Base-by-base conservation (phyloP, 2,797 vertebrate genomes). In the Psittacula derbiana region DNA sequence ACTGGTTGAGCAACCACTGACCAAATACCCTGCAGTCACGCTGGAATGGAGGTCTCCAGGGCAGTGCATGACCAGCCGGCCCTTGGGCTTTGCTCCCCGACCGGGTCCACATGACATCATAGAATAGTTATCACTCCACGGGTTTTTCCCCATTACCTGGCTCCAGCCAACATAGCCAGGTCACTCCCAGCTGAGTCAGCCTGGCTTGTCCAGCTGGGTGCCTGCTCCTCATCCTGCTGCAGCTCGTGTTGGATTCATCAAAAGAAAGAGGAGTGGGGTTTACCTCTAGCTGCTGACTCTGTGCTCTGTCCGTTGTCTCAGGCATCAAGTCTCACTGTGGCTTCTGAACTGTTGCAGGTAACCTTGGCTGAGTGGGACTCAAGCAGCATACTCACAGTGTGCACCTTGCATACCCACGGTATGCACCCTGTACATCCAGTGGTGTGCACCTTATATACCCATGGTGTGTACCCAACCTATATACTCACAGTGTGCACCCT, bases 321-420 rank as follows among this genome's bases (percentile, higher is more conserved):
- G 79, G 61, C 18, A 5, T 10, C 0, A 0, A 43, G 27, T 47
- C 27, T 79, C 18, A 3, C n/a, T 60, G 64, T 58, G 65, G 17
- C 28, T 85, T 80, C 52, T 67, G 41, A 74, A 12, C 38, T 27
- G 16, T 23, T 36, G 28, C 36, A 15, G 46, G 5, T 47, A 28
- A 50, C 49, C 8, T 43, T 2, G 1, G 21, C 46, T 79, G 62
- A 72, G 36, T 3, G 53, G 62, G 43, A 7, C 18, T 33, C 15
- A 1, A 12, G 65, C 84, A 50, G 12, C 0, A 0, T 31, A n/a
- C 24, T 16, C 53, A 19, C 16, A 5, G 23, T 0, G 10, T 53
- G 28, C 38, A 27, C 44, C 30, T 41, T 5, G 3, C 16, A 2
- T 16, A 11, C 31, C 25, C 9, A 24, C 0, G 0, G 15, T 3